Conservation (phyloP, 1,140 invertebrate species). For the Drosophila burlai region DNA sequence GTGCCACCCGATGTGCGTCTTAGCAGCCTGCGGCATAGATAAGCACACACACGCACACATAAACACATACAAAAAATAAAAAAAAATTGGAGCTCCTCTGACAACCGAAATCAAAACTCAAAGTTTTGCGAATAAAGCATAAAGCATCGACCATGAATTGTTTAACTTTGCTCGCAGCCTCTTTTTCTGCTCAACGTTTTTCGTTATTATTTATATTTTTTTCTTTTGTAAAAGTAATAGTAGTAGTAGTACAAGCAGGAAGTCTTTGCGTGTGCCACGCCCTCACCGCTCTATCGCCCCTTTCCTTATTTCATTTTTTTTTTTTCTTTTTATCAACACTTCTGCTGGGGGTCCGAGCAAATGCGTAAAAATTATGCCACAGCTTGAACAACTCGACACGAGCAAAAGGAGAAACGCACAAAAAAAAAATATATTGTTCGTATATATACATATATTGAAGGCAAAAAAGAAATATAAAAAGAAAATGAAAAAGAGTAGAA, state of each 20-base stretch:
- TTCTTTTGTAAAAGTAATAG: constrained; percentile 8
- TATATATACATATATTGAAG: constrained; percentile 5
- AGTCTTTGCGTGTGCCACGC: constrained; percentile 44
- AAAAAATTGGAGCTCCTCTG: constrained; percentile 11
- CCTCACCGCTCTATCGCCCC: constrained; percentile 15
- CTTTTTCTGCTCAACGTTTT: constrained; percentile 25
- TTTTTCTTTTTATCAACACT: constrained; percentile 40
- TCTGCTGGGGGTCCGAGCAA: constrained; percentile 42
- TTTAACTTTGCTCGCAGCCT: constrained; percentile 42
- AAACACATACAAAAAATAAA: neutral
- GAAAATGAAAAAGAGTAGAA: constrained; percentile 17
- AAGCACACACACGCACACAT: constrained; percentile 32
- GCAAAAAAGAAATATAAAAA: constrained; percentile 6
- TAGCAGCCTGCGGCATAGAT: constrained; percentile 52
- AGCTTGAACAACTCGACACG: constrained; percentile 55
- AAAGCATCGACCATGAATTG: constrained; percentile 62
- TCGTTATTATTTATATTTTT: constrained; percentile 33
- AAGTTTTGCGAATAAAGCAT: constrained; percentile 63
- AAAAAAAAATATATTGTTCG: constrained; percentile 9
- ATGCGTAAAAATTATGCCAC: constrained; percentile 71
- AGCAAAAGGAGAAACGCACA: constrained; percentile 36
- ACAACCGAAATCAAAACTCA: constrained; percentile 67
- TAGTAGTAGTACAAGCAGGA: constrained; percentile 32
- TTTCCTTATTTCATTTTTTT: neutral
- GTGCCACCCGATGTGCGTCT: constrained; percentile 38